phyloP scores from a whole-genome alignment of 2,113 vertebrate genomes.

The Oceanites oceanicus region DNA sequence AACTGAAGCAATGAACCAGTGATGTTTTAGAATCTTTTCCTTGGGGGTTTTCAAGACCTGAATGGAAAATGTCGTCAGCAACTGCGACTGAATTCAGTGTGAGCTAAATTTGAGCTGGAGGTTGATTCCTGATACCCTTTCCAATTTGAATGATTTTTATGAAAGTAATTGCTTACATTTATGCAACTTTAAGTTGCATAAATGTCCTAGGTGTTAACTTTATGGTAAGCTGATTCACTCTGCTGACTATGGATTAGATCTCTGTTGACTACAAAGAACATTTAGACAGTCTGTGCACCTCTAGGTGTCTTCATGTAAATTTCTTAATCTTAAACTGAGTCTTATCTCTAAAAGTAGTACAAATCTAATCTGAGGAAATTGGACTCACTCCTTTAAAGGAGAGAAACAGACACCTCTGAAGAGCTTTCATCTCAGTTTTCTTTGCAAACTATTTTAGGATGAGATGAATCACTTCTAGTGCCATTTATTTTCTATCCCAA shows the following conservation, averaged over 20 bases:
- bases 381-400: background rate
- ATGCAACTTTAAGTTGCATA: background rate
- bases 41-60: background rate
- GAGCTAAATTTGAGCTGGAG: background rate
- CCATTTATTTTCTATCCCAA: background rate
- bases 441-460: background rate
- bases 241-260: background rate
- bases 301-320: background rate
- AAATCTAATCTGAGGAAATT: background rate
- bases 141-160: background rate
- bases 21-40: background rate
- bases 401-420: background rate
- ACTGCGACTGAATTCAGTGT: background rate
- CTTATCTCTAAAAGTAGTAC: background rate
- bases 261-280: background rate
- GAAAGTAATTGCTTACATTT: background rate
- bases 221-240: background rate
- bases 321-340: background rate
- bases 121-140: background rate
- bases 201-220: background rate
- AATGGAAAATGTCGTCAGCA: background rate
- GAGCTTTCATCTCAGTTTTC: background rate
- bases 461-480: background rate
- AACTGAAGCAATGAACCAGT: background rate
- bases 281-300: background rate